Base-by-base conservation (phyloP, 2,888 invertebrate genomes). In the Lymantria dispar region DNA sequence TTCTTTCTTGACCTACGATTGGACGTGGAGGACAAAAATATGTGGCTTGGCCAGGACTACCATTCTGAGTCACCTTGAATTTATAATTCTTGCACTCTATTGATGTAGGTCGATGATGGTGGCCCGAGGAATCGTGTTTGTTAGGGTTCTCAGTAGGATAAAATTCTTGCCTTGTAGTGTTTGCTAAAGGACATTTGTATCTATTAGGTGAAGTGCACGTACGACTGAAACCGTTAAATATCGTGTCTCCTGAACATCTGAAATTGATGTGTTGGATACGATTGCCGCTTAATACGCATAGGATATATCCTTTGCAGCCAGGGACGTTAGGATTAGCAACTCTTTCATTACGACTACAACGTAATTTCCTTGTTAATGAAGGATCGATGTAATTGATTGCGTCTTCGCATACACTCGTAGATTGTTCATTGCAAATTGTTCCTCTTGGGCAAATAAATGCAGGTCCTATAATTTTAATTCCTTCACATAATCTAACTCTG, bases 51-150 rank as follows among this genome's bases (percentile, higher is more conserved):
- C 68, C 74, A 0, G 87, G 83, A 7, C 68, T 70, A 7, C 72
- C 68, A 11, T 82, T 84, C 62, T 86, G 80, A 0, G 84, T 85
- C 13, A 90, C 82, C 13, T 80, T 72, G 30, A 91, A 86, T 51
- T 87, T 91, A 54, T 91, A 91, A 59, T 84, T 86, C 58, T 88
- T 90, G 58, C 91, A 91, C 54, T 90, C 89, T 31, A 90, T 84
- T 0, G 87, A 78, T 12, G 70, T 67, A 3, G 64, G 59, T 12
- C 52, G 50, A 3, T 59, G 56, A 29, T 60, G 54, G 3, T 46
- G 47, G 0, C 53, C 14, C 22, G 42, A 50, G 0, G 56, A 52
- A 9, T 56, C 64, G n/a, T 43, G 41, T 10, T 59, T 62, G n/a
- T 52, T 31, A 48, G 40, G 22, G 45, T 67, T 64, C 0, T 77